phyloP scores from a whole-genome alignment of 2,113 vertebrate species.

The Clarias macrocephalus region DNA sequence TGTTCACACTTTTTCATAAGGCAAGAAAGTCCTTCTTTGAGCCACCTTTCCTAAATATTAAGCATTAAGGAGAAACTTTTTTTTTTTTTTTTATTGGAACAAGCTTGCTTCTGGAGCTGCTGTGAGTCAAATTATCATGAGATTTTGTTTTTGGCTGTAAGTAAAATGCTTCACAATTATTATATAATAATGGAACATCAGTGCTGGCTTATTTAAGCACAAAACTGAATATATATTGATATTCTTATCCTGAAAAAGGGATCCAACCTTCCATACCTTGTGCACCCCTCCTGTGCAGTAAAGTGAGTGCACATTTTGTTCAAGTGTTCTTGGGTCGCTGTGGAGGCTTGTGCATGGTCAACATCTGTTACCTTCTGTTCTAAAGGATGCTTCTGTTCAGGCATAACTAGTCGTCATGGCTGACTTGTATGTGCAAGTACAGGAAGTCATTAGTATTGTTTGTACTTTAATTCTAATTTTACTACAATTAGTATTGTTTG shows the following conservation, averaged over 20 bases:
- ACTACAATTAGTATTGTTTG: not conserved
- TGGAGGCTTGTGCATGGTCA: not conserved
- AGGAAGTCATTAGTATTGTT: not conserved
- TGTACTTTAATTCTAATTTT: not conserved
- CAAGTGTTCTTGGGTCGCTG: not conserved
- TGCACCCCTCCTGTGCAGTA: not conserved
- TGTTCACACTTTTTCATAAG: not conserved
- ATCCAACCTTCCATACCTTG: not conserved
- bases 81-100: not conserved
- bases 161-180: not conserved
- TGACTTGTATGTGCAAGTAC: conserved; percentile 21
- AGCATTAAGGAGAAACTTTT: too few species aligned
- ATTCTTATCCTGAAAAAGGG: not conserved
- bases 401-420: conserved; percentile 52
- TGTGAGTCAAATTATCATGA: not conserved
- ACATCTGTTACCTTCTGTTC: conserved; percentile 11
- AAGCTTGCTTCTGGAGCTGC: not conserved
- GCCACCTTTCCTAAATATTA: not conserved
- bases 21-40: not conserved
- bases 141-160: not conserved
- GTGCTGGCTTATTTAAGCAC: not conserved
- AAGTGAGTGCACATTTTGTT: not conserved
- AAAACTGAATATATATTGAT: not conserved
- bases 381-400: conserved; percentile 45
- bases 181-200: not conserved